Evolutionary conservation across 2,113 vertebrate genomes (phyloP).

Genomic region (Melospiza melodia): DNA sequence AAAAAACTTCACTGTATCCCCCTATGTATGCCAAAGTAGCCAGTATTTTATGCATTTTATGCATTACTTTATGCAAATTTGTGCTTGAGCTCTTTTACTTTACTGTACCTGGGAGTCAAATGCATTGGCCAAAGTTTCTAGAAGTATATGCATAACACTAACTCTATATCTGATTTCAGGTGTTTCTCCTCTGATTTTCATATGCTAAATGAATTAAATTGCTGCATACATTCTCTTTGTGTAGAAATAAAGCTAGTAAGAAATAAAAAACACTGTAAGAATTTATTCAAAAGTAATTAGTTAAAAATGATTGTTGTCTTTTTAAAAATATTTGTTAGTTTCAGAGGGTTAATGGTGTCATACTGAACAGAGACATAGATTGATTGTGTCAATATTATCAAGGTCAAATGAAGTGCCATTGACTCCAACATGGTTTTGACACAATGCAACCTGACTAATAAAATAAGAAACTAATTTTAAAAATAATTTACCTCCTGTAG

Average conservation of each 20-base stretch:
- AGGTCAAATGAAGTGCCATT: constrained; percentile 30
- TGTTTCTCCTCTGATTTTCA: neutral
- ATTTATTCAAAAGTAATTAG: neutral
- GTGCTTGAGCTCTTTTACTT: neutral
- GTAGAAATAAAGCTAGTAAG: neutral
- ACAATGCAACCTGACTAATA: constrained; percentile 61
- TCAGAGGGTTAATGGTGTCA: constrained; percentile 50
- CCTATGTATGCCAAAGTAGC: neutral
- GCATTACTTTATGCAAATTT: neutral
- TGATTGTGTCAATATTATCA: constrained; percentile 67
- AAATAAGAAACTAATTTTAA: constrained; percentile 73
- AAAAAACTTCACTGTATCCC: neutral
- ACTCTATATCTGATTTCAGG: neutral
- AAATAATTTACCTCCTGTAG: constrained; percentile 76
- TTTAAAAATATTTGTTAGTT: constrained; percentile 36
- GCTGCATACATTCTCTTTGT: neutral
- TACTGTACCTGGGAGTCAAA: neutral
- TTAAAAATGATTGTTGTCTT: constrained; percentile 3
- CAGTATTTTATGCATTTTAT: neutral
- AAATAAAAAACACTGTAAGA: neutral
- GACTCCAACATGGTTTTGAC: constrained; percentile 53
- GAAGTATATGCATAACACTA: neutral
- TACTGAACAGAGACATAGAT: constrained; percentile 19
- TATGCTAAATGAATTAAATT: neutral
- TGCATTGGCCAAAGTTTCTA: neutral